A percentile compares a stretch with the other conserved stretches of the same genome.
Evolutionary conservation across 2,888 invertebrate species (phyloP).

Genomic region (Dascillus cervinus): DNA sequence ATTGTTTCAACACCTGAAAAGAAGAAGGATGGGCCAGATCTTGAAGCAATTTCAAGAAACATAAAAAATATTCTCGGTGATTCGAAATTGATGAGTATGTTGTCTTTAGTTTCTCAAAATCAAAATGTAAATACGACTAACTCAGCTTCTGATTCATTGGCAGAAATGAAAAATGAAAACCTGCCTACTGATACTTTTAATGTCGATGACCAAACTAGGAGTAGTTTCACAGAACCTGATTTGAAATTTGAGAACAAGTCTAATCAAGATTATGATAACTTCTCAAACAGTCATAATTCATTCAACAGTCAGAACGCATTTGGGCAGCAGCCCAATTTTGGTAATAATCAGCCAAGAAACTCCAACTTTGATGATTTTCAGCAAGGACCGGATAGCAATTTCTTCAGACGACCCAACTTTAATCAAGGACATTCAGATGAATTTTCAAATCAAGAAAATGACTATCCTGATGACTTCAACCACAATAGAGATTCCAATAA

Average conservation of each 20-base stretch:
- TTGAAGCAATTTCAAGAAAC: constrained; percentile 54
- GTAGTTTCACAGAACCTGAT: too few relatives aligned
- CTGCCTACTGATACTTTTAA: constrained; percentile 14
- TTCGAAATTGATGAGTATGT: constrained; percentile 54
- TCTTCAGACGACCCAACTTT: neutral
- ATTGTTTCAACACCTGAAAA: constrained; percentile 8
- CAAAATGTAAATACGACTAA: constrained; percentile 16
- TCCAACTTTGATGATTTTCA: constrained; percentile 9
- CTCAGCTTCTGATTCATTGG: neutral
- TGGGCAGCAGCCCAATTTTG: too few relatives aligned
- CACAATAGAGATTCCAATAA: constrained; percentile 7
- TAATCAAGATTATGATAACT: neutral
- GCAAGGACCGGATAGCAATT: constrained; percentile 6
- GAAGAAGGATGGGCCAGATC: constrained; percentile 42
- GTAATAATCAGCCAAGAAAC: too few relatives aligned
- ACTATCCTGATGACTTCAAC: constrained; percentile 2
- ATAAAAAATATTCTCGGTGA: constrained; percentile 56
- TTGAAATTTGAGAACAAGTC: constrained; percentile 8
- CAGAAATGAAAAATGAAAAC: too few relatives aligned
- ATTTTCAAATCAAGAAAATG: neutral
- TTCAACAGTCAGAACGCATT: too few relatives aligned
- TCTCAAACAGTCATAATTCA: too few relatives aligned
- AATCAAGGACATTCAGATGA: neutral
- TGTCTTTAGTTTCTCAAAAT: constrained; percentile 43
- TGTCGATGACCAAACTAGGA: constrained; percentile 35